Percentiles rank a stretch among this genome's conserved stretches.
Evolutionary conservation across 2,888 invertebrate genomes (phyloP).

Genomic region (Odontothrips loti): DNA sequence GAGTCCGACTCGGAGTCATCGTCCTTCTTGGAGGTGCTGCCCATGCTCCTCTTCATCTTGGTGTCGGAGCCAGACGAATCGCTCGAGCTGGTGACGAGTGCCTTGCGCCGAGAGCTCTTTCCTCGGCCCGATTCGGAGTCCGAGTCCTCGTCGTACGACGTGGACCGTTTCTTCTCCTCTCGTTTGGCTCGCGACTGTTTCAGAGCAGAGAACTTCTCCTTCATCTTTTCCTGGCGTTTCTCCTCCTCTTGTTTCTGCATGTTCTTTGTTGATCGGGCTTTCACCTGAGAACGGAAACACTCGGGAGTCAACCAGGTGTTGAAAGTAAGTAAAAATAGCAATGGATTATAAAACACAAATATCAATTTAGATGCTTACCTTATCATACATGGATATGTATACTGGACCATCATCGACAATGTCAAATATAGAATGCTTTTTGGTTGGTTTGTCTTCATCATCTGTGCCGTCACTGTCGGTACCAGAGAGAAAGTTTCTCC

Average conservation of each 20-base stretch:
- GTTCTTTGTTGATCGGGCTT: conserved; percentile 88
- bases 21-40: background rate
- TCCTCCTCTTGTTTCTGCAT: conserved; percentile 90
- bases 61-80: conserved; percentile 51
- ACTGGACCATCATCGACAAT: conserved; percentile 84
- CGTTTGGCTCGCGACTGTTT: conserved; percentile 83
- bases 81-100: conserved; percentile 54
- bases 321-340: background rate
- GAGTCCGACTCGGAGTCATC: conserved; percentile 38
- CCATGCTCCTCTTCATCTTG: conserved; percentile 33
- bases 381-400: conserved; percentile 96
- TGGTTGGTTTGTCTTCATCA: conserved; percentile 45
- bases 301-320: background rate
- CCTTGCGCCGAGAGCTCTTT: conserved; percentile 45
- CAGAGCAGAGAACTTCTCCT: conserved; percentile 82
- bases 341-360: background rate
- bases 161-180: conserved; percentile 83
- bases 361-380: conserved; percentile 45
- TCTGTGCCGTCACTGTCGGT: conserved; percentile 43
- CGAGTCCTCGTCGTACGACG: conserved; percentile 84
- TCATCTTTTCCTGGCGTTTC: conserved; percentile 77
- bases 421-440: conserved; percentile 88
- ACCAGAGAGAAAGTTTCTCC: conserved; percentile 45
- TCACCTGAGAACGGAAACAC: conserved; percentile 52
- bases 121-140: conserved; percentile 58